These are phyloP conservation scores for Anadara kagoshimensis DNA, from an alignment of 1,140 invertebrate genomes.

Conservation along the genomic window DNA sequence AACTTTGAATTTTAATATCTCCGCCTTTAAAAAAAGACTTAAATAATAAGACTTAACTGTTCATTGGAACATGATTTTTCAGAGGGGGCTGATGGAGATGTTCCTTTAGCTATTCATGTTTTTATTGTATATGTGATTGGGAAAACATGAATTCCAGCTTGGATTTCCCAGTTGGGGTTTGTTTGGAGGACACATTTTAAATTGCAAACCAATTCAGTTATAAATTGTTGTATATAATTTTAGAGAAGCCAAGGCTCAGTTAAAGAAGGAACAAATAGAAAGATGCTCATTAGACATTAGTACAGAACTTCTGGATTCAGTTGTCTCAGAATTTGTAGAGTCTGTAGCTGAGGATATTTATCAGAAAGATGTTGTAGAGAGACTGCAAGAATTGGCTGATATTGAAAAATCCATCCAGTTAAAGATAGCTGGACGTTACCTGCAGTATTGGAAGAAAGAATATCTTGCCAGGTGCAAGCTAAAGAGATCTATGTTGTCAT, in stretches of 20 bases:
- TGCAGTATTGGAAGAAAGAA: slow-evolving; percentile 56
- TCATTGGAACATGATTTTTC: too few species aligned
- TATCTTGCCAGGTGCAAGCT: slow-evolving; percentile 48
- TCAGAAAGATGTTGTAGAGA: slow-evolving; percentile 61
- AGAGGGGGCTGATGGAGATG: too few species aligned
- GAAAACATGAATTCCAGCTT: too few species aligned
- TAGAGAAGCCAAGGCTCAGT: slow-evolving; percentile 53
- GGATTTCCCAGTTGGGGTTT: too few species aligned
- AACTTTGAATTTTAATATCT: too few species aligned
- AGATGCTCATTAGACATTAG: slow-evolving; percentile 37
- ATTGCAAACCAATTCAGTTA: too few species aligned
- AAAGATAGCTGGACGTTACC: slow-evolving; percentile 42
- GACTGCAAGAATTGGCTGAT: slow-evolving; percentile 58
- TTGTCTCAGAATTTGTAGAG: slow-evolving; percentile 41
- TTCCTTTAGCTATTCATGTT: too few species aligned
- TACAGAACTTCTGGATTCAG: slow-evolving; percentile 44
- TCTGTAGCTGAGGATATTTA: slow-evolving; percentile 56
- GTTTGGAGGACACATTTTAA: too few species aligned
- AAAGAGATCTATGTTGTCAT: slow-evolving; percentile 65
- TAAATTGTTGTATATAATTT: slow-evolving; percentile 24
- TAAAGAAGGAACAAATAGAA: slow-evolving; percentile 48
- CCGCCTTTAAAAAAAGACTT: too few species aligned
- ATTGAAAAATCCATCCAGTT: slow-evolving; percentile 52
- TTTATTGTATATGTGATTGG: too few species aligned
- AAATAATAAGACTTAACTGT: too few species aligned